phyloP scores from a whole-genome alignment of 2,888 invertebrate species.

The Selenia dentaria region DNA sequence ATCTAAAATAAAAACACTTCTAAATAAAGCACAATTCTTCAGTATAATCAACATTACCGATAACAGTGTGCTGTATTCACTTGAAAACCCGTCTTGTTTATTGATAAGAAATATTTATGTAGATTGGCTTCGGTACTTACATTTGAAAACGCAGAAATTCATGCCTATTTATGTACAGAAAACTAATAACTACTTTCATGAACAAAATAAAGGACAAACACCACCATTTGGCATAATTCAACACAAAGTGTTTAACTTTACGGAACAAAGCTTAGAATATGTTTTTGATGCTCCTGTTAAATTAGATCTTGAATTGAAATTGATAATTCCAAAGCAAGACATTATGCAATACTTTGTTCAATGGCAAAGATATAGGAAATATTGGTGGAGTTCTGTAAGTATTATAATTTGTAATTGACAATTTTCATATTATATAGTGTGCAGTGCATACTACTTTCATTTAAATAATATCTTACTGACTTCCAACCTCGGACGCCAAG shows the following conservation, averaged over 20 bases:
- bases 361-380: constrained; percentile 90
- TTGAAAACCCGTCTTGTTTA: constrained; percentile 57
- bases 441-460: too few species aligned
- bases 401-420: too few species aligned
- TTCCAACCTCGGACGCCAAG: too few species aligned
- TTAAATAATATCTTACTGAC: too few species aligned
- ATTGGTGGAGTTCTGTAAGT: constrained; percentile 93
- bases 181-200: constrained; percentile 15
- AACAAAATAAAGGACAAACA: constrained; percentile 9
- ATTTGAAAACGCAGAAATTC: constrained; percentile 56
- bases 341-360: constrained; percentile 88
- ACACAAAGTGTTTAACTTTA: constrained; percentile 12
- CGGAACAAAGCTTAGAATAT: constrained; percentile 32
- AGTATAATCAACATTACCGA: constrained; percentile 40
- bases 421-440: too few species aligned
- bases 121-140: constrained; percentile 63
- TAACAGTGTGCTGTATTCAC: constrained; percentile 40
- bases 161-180: constrained; percentile 56
- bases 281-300: constrained; percentile 36
- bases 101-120: constrained; percentile 62
- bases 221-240: constrained; percentile 51
- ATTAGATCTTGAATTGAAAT: constrained; percentile 60
- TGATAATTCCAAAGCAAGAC: constrained; percentile 72
- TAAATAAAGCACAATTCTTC: constrained; percentile 61
- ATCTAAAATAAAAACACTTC: constrained; percentile 57